Evolutionary conservation across 2,888 invertebrate genomes (phyloP).

Genomic region (Elaeidobius kamerunicus): DNA sequence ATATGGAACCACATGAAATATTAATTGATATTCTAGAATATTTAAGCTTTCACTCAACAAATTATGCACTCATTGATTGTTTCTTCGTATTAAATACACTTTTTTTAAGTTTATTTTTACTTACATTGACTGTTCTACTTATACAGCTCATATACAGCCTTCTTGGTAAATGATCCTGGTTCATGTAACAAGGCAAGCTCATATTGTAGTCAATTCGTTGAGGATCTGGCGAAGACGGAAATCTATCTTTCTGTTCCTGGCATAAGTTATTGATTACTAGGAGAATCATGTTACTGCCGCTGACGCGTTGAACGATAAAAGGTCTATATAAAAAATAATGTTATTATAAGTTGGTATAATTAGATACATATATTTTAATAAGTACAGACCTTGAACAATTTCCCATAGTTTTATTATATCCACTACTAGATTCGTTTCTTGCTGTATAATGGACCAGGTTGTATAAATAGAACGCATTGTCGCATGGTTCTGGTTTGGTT

Average conservation of each 20-base stretch:
- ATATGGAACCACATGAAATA: too few species aligned
- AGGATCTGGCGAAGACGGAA: constrained; percentile 40
- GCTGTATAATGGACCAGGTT: constrained; percentile 45
- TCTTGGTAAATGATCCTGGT: constrained; percentile 59
- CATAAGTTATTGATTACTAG: constrained; percentile 71
- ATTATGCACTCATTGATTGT: too few species aligned
- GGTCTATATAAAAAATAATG: constrained; percentile 51
- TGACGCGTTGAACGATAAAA: constrained; percentile 73
- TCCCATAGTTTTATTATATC: constrained; percentile 46
- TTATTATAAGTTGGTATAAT: too few species aligned
- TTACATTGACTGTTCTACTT: constrained; percentile 71
- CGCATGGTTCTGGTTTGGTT: constrained; percentile 83
- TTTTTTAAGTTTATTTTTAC: too few species aligned
- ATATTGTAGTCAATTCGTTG: constrained; percentile 49
- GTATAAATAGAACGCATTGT: constrained; percentile 59
- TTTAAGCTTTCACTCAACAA: too few species aligned
- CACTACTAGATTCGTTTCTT: constrained; percentile 43
- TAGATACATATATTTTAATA: too few species aligned
- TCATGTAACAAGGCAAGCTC: constrained; percentile 47
- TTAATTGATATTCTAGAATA: too few species aligned
- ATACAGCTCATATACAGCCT: constrained; percentile 73
- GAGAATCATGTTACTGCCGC: constrained; percentile 75
- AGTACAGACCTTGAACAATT: constrained; percentile 44
- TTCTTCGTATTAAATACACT: background rate
- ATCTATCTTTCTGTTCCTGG: constrained; percentile 36